phyloP scores from a whole-genome alignment of 2,113 vertebrate genomes.

The Scortum barcoo region DNA sequence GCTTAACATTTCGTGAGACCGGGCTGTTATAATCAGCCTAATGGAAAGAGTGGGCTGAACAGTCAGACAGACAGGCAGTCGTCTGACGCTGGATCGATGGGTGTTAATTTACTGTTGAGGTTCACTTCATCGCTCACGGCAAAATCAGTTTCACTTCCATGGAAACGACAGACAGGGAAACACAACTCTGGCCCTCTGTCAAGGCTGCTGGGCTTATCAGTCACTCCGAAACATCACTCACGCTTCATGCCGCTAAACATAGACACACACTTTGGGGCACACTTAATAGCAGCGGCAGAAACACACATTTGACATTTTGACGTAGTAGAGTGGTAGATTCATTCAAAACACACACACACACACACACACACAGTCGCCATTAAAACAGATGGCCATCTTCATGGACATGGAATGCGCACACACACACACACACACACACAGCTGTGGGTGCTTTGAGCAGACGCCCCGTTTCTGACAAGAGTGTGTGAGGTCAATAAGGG shows the following conservation, averaged over 20 bases:
- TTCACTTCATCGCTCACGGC: slow-evolving; percentile 27
- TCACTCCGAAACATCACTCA: neutral
- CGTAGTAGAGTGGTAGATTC: neutral
- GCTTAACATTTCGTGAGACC: slow-evolving; percentile 14
- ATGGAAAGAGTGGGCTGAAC: slow-evolving; percentile 35
- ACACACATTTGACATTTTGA: neutral
- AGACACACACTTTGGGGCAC: neutral
- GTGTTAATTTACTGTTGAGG: slow-evolving; percentile 33
- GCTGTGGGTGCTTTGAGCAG: slow-evolving; percentile 54
- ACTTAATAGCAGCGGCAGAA: neutral
- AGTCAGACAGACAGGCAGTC: slow-evolving; percentile 12
- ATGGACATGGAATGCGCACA: slow-evolving; percentile 44
- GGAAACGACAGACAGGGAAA: slow-evolving; percentile 44
- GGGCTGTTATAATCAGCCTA: slow-evolving; percentile 15
- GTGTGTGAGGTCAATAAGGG: slow-evolving; percentile 58
- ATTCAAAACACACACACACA: slow-evolving; percentile 4
- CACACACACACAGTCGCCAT: slow-evolving; percentile 13
- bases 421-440: slow-evolving; percentile 37
- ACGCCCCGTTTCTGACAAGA: slow-evolving; percentile 50
- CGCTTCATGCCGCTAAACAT: neutral
- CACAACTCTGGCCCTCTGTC: slow-evolving; percentile 36
- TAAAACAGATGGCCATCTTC: slow-evolving; percentile 58
- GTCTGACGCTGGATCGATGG: slow-evolving; percentile 20
- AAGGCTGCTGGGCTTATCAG: slow-evolving; percentile 33
- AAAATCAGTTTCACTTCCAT: slow-evolving; percentile 57